These are phyloP conservation scores for Leptinotarsa rubiginosa DNA, from an alignment of 2,888 invertebrate species.

Conservation along the genomic window DNA sequence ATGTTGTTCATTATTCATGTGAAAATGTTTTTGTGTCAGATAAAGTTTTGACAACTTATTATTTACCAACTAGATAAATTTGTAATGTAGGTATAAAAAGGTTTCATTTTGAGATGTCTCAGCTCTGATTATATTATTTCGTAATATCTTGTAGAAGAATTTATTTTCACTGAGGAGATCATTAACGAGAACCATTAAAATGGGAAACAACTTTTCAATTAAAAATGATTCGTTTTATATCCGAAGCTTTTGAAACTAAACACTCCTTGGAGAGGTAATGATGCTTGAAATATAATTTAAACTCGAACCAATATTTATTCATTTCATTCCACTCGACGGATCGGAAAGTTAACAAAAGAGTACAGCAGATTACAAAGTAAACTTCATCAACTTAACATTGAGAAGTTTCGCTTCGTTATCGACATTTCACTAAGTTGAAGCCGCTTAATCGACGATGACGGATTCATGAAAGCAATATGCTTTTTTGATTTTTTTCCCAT, in stretches of 20 bases:
- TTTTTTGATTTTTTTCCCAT: too few species aligned
- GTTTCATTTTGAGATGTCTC: too few species aligned
- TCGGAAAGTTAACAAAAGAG: not conserved
- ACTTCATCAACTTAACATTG: not conserved
- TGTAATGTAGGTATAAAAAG: too few species aligned
- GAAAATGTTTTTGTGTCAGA: too few species aligned
- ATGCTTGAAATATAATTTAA: conserved; percentile 2
- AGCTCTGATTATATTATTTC: too few species aligned
- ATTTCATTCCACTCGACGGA: not conserved
- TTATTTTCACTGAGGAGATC: not conserved
- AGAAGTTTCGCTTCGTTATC: not conserved
- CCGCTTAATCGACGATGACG: not conserved
- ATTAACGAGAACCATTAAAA: not conserved
- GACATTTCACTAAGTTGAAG: not conserved
- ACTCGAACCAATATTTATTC: conserved; percentile 7
- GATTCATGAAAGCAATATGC: not conserved
- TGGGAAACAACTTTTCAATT: not conserved
- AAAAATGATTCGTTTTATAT: not conserved
- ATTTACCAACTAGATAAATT: too few species aligned
- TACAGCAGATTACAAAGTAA: not conserved
- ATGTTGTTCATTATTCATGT: too few species aligned
- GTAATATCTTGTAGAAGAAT: too few species aligned
- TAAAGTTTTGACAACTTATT: too few species aligned
- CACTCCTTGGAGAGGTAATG: not conserved
- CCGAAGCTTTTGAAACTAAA: not conserved